phyloP scores from a whole-genome alignment of 2,113 vertebrate species.

The Melanotaenia duboulayi region DNA sequence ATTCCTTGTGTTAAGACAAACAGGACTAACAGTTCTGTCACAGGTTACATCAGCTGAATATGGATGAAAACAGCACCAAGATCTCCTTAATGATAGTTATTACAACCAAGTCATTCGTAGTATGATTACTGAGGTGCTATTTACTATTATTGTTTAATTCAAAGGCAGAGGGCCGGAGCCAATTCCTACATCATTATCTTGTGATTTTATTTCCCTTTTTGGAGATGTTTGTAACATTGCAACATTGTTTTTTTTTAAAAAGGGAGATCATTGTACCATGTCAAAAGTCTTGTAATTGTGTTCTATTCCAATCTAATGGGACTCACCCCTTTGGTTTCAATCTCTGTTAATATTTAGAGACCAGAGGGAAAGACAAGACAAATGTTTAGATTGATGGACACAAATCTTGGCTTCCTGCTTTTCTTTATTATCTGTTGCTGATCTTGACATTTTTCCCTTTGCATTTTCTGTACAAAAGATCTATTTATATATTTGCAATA shows the following conservation, averaged over 20 bases:
- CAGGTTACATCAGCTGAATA: constrained; percentile 7
- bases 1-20: too few relatives aligned
- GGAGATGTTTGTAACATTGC: constrained; percentile 27
- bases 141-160: constrained; percentile 30
- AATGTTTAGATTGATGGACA: constrained; percentile 55
- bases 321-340: constrained; percentile 56
- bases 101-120: constrained; percentile 11
- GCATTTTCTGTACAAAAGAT: constrained; percentile 85
- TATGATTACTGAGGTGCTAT: constrained; percentile 15
- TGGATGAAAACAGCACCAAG: constrained; percentile 1
- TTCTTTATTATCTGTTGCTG: constrained; percentile 69
- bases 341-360: constrained; percentile 33
- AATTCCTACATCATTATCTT: constrained; percentile 8
- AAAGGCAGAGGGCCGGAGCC: neutral
- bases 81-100: constrained; percentile 12
- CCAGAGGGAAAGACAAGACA: constrained; percentile 47
- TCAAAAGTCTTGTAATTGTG: constrained; percentile 20
- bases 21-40: too few relatives aligned
- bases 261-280: constrained; percentile 12
- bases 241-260: neutral
- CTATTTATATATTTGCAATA: constrained; percentile 89
- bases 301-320: constrained; percentile 41
- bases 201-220: constrained; percentile 20
- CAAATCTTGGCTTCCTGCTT: constrained; percentile 65
- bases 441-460: constrained; percentile 75